phyloP scores from a whole-genome alignment of 2,888 invertebrate genomes.

The Diabrotica balteata region DNA sequence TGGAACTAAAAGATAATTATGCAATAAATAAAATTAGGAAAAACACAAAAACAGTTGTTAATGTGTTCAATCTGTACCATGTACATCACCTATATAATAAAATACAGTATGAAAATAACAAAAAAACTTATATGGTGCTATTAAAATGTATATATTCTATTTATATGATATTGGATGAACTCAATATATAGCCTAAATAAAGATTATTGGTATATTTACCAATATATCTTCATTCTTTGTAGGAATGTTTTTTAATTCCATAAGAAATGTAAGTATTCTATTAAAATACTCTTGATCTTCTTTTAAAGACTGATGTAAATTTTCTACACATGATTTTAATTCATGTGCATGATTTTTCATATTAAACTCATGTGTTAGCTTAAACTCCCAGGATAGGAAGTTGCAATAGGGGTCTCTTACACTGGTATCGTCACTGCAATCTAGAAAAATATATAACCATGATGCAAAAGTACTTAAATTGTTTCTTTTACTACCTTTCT shows the following conservation, averaged over 20 bases:
- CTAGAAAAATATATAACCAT: conserved; percentile 31
- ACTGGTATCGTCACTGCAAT: conserved; percentile 44
- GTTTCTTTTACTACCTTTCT: conserved; percentile 31
- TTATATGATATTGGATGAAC: too few species aligned
- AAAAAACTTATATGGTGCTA: too few species aligned
- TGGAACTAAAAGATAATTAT: too few species aligned
- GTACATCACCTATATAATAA: too few species aligned
- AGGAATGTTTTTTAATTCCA: conserved; percentile 47
- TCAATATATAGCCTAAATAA: too few species aligned
- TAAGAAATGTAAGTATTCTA: conserved; percentile 45
- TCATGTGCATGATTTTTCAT: conserved; percentile 47
- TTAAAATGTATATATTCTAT: too few species aligned
- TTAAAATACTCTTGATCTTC: conserved; percentile 37
- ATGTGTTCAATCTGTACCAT: too few species aligned
- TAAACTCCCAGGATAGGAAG: conserved; percentile 53
- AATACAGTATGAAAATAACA: too few species aligned
- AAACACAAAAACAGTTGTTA: too few species aligned
- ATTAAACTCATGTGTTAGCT: conserved; percentile 48
- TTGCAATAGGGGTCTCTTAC: conserved; percentile 51
- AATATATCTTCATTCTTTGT: conserved; percentile 40
- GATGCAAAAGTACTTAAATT: background rate
- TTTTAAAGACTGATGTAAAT: conserved; percentile 40
- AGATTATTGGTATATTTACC: conserved; percentile 30
- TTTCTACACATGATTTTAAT: conserved; percentile 44
- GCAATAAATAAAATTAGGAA: too few species aligned